Conservation (phyloP, 1,140 invertebrate genomes). For the Rhopalosiphum padi region DNA sequence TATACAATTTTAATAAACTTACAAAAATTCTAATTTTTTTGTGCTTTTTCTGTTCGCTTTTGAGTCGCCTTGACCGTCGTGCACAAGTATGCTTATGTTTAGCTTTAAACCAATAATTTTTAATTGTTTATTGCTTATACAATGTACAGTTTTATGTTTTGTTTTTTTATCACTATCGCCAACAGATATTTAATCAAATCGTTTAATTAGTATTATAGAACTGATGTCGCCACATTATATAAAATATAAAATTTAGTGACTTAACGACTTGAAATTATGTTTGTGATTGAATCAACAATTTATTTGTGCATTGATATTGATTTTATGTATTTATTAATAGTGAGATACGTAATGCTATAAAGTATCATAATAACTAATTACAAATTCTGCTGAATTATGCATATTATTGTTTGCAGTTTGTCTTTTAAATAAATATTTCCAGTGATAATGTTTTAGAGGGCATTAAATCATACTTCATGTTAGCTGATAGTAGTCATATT, state of each 20-base stretch:
- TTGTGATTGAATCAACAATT: neutral
- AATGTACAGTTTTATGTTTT: neutral
- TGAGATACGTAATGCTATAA: neutral
- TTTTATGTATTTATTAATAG: neutral
- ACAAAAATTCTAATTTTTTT: neutral
- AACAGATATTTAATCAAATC: neutral
- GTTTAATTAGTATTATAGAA: neutral
- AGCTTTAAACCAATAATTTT: neutral
- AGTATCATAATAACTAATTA: neutral
- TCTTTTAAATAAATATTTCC: neutral
- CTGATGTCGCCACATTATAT: neutral
- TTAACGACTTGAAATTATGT: neutral
- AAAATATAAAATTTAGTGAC: neutral
- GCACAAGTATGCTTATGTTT: neutral
- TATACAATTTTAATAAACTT: conserved; percentile 41
- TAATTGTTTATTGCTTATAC: neutral
- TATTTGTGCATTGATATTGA: neutral
- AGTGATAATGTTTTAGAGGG: neutral
- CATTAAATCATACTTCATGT: neutral
- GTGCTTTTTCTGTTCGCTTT: neutral
- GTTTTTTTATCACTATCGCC: neutral
- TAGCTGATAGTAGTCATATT: neutral
- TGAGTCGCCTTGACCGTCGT: neutral
- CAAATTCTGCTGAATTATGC: neutral
- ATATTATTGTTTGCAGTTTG: neutral